Conservation (phyloP, 1,140 invertebrate species). For the Aphelinus atriplicis region DNA sequence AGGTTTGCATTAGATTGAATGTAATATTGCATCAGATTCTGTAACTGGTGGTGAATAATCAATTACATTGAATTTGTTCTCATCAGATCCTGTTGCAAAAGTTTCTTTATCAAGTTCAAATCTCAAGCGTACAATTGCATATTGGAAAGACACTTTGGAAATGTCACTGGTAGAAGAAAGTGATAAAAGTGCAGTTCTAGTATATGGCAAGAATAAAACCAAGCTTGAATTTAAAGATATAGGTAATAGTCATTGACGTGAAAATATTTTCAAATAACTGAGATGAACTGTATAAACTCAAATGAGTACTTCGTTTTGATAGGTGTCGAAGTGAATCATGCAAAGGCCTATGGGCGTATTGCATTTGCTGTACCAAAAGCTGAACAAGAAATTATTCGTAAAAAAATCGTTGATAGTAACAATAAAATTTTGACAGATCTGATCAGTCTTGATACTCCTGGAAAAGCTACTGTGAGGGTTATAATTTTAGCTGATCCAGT, state of each 20-base stretch:
- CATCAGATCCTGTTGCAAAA: constrained; percentile 83
- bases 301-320: constrained; percentile 44
- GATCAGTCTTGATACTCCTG: constrained; percentile 92
- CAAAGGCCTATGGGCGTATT: constrained; percentile 93
- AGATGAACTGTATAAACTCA: neutral
- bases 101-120: constrained; percentile 83
- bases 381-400: constrained; percentile 79
- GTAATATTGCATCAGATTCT: constrained; percentile 11
- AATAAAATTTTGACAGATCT: constrained; percentile 87
- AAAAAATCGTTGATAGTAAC: constrained; percentile 76
- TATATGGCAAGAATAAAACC: constrained; percentile 78
- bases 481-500: constrained; percentile 95
- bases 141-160: constrained; percentile 83
- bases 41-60: neutral
- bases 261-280: constrained; percentile 19
- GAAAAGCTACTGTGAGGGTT: constrained; percentile 94
- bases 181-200: constrained; percentile 71
- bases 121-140: constrained; percentile 79
- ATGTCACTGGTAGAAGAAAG: constrained; percentile 76
- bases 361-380: constrained; percentile 88
- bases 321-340: constrained; percentile 79
- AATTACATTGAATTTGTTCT: constrained; percentile 34
- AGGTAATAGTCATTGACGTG: constrained; percentile 62
- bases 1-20: constrained; percentile 60
- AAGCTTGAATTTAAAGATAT: constrained; percentile 80